These are phyloP conservation scores for Acanthococcus lagerstroemiae DNA, from an alignment of 2,888 invertebrate genomes.

Conservation along the genomic window DNA sequence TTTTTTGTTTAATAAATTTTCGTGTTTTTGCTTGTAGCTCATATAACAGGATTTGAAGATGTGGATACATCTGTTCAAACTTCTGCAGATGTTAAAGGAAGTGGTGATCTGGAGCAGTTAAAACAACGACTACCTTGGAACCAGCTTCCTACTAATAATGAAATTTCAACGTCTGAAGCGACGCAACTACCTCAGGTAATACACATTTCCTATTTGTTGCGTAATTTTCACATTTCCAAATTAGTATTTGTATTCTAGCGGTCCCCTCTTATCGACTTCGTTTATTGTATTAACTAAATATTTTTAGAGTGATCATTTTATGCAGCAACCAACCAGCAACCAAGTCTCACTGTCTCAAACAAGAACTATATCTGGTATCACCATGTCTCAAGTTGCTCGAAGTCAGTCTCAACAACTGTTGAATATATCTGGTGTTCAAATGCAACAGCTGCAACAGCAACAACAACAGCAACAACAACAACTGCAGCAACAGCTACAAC, in stretches of 20 bases:
- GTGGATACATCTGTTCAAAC: constrained; percentile 29
- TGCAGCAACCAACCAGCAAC: neutral
- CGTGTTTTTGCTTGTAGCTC: constrained; percentile 7
- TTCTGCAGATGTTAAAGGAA: constrained; percentile 38
- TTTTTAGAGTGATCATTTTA: constrained; percentile 7
- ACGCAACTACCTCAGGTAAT: constrained; percentile 28
- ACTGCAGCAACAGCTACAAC: constrained; percentile 36
- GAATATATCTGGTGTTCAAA: constrained; percentile 17
- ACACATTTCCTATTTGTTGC: too few species aligned
- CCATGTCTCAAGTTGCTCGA: constrained; percentile 9
- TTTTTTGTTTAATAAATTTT: neutral
- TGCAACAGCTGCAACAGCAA: constrained; percentile 39
- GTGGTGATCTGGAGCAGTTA: constrained; percentile 59
- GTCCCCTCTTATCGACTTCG: too few species aligned
- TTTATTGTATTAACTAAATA: too few species aligned
- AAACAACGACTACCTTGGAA: constrained; percentile 74
- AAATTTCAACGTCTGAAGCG: constrained; percentile 32
- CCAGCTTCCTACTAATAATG: constrained; percentile 50
- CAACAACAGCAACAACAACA: constrained; percentile 36
- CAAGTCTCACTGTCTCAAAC: constrained; percentile 12
- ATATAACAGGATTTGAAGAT: constrained; percentile 40
- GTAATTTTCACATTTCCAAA: too few species aligned
- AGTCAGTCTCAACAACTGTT: constrained; percentile 37
- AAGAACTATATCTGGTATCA: constrained; percentile 1
- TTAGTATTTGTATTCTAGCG: too few species aligned